Percentiles rank a stretch among this genome's conserved stretches.
These are phyloP conservation scores for Bilobella aurantiaca DNA, from an alignment of 1,140 invertebrate species.

Conservation along the genomic window DNA sequence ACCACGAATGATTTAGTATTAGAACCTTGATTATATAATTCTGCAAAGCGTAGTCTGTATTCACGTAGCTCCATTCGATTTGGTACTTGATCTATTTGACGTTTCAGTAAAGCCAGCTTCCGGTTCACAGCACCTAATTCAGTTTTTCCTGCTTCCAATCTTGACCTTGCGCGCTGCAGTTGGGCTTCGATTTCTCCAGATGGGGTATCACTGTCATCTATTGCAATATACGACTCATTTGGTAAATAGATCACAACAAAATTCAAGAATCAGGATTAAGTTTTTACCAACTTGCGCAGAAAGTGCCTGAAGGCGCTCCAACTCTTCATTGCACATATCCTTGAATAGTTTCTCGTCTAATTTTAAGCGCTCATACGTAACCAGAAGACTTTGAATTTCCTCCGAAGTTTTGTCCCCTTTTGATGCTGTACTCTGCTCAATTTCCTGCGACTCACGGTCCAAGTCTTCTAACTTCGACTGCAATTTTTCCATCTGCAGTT, in stretches of 20 bases:
- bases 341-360: conserved; percentile 62
- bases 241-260: not conserved
- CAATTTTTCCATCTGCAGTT: conserved; percentile 8
- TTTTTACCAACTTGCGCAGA: conserved; percentile 43
- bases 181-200: conserved; percentile 38
- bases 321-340: conserved; percentile 59
- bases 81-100: conserved; percentile 81
- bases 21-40: conserved; percentile 88
- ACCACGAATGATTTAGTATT: not conserved
- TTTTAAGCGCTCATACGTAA: conserved; percentile 55
- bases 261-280: not conserved
- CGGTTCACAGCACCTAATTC: conserved; percentile 70
- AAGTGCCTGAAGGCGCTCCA: conserved; percentile 48
- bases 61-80: conserved; percentile 83
- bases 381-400: conserved; percentile 17
- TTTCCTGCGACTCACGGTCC: not conserved
- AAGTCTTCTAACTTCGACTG: not conserved
- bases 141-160: conserved; percentile 48
- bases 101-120: conserved; percentile 61
- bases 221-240: not conserved
- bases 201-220: conserved; percentile 31
- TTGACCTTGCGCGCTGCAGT: conserved; percentile 51
- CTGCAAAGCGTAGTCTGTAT: conserved; percentile 88
- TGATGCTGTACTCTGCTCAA: not conserved
- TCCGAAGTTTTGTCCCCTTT: not conserved